Conservation (phyloP, 2,888 invertebrate species). For the Ormyrus labotus region DNA sequence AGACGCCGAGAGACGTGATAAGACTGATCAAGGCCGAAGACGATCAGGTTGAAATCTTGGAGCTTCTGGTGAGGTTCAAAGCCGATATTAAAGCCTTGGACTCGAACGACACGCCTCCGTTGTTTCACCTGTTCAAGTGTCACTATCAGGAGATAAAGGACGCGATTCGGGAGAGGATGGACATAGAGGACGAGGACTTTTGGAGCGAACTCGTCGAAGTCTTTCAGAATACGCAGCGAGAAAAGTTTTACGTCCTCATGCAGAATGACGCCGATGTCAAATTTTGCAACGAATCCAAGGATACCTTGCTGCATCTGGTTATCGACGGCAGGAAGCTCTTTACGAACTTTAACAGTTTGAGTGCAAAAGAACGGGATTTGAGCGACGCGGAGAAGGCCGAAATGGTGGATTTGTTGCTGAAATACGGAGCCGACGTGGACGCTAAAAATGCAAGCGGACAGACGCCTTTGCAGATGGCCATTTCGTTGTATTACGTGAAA, state of each 20-base stretch:
- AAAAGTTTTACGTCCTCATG: conserved; percentile 39
- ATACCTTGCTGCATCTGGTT: conserved; percentile 45
- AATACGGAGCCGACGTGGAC: conserved; percentile 80
- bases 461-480: conserved; percentile 85
- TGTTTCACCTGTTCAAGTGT: conserved; percentile 45
- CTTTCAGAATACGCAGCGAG: conserved; percentile 13
- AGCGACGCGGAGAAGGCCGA: conserved; percentile 78
- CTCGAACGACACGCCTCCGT: conserved; percentile 32
- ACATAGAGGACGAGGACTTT: conserved; percentile 6
- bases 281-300: conserved; percentile 22
- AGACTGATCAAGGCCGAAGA: not conserved
- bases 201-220: conserved; percentile 9
- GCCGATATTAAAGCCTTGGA: conserved; percentile 42
- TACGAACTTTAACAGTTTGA: not conserved
- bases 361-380: conserved; percentile 21
- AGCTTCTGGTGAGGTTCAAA: conserved; percentile 31
- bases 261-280: not conserved
- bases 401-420: conserved; percentile 82
- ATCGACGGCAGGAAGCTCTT: conserved; percentile 44
- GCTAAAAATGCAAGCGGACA: conserved; percentile 87
- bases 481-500: conserved; percentile 37
- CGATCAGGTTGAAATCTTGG: conserved; percentile 38
- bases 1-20: conserved; percentile 11
- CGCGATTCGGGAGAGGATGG: not conserved
- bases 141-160: conserved; percentile 12